Evolutionary conservation across 2,113 vertebrate species (phyloP), one percentile per base, ranked within the genome.

Genomic region (Corythornis vintsioides): DNA sequence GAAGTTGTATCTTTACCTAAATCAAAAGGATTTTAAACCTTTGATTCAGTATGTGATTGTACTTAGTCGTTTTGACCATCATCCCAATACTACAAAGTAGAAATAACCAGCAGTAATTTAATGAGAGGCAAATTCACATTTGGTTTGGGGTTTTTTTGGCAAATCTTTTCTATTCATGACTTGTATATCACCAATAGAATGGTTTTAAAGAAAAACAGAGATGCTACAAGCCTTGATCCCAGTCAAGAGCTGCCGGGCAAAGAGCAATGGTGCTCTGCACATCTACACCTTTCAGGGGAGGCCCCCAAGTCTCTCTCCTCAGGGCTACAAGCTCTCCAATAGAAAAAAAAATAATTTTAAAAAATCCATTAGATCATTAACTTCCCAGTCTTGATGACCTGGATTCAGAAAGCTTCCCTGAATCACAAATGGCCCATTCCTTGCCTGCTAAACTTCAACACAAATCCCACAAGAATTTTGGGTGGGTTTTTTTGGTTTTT

Each of bases 391-490:
- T 52, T 3, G 3, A 56, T 78, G 73, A 81, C 61, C 77, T 47
- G 92, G 74, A 75, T 89, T 89, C 85, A 84, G 57, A 91, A 66
- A 84, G 48, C 78, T 82, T 64, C 53, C 63, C 55, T 25, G 29
- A 82, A 74, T 76, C 76, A 81, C 91, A 90, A 79, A 86, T 17
- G 48, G 72, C 63, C 79, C 13, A 20, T 31, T 74, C 64, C 72
- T 88, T 2, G 3, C 50, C 59, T 61, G 40, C n/a, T 59, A 22
- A 63, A 80, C 48, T 71, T 71, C 53, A 52, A 22, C 11, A n/a
- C 29, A 82, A 89, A 90, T n/a, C 57, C 73, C 81, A 47, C 53
- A 81, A n/a, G 53, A 91, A 75, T 52, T 79, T 52, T 52, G 66
- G 12, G 6, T 38, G 33, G 33, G 1, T 0, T 4, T 29, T n/a